These are phyloP conservation scores for Clarias fuscus DNA, from an alignment of 2,797 vertebrate species.

Conservation along the genomic window DNA sequence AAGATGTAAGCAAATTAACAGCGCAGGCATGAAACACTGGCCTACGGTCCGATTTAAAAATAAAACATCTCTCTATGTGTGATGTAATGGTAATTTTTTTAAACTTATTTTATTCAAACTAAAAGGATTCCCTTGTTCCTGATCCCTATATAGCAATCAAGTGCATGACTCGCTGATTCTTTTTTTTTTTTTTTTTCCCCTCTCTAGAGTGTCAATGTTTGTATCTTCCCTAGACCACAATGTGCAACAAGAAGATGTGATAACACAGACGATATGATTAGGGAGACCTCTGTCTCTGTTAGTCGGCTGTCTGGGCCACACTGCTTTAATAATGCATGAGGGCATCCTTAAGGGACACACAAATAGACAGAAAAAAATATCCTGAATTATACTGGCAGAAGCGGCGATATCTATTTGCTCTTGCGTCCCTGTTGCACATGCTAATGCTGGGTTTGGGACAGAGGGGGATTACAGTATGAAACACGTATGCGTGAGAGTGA, in stretches of 20 bases:
- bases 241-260: slow-evolving; percentile 20
- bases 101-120: not conserved
- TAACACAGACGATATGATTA: slow-evolving; percentile 13
- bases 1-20: not conserved
- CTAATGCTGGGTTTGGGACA: slow-evolving; percentile 38
- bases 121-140: not conserved
- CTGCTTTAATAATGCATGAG: slow-evolving; percentile 46
- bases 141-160: not conserved
- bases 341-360: slow-evolving; percentile 37
- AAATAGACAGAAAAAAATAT: slow-evolving; percentile 7
- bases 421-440: slow-evolving; percentile 47
- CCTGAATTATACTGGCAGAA: slow-evolving; percentile 3
- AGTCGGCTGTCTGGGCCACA: slow-evolving; percentile 39
- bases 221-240: not conserved
- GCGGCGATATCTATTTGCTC: slow-evolving; percentile 50
- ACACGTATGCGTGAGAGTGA: not conserved
- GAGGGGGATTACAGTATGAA: not conserved
- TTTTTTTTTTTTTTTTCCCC: too few relatives aligned
- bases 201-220: not conserved
- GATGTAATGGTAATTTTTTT: not conserved
- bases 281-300: slow-evolving; percentile 5
- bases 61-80: not conserved
- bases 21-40: not conserved
- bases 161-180: too few relatives aligned
- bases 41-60: not conserved